phyloP scores from a whole-genome alignment of 2,888 invertebrate species.

The Acleris emargana region DNA sequence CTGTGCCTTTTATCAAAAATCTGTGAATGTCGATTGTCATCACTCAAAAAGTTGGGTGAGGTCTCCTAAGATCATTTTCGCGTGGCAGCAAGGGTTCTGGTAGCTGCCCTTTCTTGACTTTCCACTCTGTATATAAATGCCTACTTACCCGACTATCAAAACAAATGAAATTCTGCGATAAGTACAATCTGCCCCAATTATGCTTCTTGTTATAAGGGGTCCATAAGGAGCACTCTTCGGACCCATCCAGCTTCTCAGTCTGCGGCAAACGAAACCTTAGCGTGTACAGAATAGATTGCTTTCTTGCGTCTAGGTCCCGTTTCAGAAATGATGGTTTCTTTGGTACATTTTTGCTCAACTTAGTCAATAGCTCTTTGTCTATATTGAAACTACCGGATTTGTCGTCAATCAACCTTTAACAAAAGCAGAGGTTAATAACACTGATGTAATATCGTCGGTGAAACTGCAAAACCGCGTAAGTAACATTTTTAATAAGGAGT shows the following conservation, averaged over 20 bases:
- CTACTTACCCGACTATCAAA: conserved; percentile 95
- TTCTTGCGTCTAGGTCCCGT: conserved; percentile 96
- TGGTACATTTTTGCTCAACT: conserved; percentile 93
- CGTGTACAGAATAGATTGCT: conserved; percentile 96
- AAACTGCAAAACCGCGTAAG: too few species aligned
- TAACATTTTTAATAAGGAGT: too few species aligned
- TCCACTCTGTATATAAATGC: too few species aligned
- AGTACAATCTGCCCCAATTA: conserved; percentile 93
- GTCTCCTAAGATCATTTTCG: too few species aligned
- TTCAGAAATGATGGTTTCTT: conserved; percentile 96
- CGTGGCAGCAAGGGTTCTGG: too few species aligned
- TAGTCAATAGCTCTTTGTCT: conserved; percentile 92
- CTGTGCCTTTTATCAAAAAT: too few species aligned
- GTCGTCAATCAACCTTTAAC: conserved; percentile 93
- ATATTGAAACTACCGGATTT: conserved; percentile 94
- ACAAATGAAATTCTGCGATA: conserved; percentile 97
- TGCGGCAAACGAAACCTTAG: conserved; percentile 93
- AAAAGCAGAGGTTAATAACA: conserved; percentile 36
- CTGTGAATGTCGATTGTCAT: too few species aligned
- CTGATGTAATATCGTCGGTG: background rate
- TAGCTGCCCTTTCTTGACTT: too few species aligned
- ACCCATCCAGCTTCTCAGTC: conserved; percentile 96
- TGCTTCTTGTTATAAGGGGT: conserved; percentile 97
- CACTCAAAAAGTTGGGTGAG: too few species aligned
- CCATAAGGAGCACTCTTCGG: conserved; percentile 95